These are phyloP conservation scores for Octomys mimax DNA, from an alignment of 2,797 vertebrate species.

Conservation along the genomic window DNA sequence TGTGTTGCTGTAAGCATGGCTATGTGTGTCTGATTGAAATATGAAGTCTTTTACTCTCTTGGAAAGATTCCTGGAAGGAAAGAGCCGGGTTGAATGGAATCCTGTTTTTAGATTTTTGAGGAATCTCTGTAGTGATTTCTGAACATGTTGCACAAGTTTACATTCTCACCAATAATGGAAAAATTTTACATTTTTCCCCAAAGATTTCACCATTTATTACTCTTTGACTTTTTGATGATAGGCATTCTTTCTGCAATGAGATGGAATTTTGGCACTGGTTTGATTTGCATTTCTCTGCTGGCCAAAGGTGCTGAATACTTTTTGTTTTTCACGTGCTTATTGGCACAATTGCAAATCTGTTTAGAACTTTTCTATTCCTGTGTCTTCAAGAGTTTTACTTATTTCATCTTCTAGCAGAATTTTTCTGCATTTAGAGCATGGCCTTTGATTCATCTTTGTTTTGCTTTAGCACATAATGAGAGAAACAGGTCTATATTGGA, in stretches of 20 bases:
- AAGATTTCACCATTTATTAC: background rate
- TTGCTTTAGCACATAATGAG: background rate
- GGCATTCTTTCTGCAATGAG: background rate
- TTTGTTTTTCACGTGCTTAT: background rate
- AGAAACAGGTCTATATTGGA: background rate
- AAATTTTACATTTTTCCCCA: background rate
- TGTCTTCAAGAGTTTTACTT: background rate
- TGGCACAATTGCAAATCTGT: background rate
- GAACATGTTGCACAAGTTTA: background rate
- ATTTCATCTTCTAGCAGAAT: background rate
- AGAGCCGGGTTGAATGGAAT: background rate
- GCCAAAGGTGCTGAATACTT: background rate
- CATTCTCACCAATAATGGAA: background rate
- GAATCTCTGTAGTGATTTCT: background rate
- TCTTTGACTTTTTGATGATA: background rate
- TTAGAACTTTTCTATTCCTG: background rate
- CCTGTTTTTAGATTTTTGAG: background rate
- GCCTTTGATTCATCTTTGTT: background rate
- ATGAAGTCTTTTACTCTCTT: background rate
- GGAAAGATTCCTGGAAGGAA: background rate
- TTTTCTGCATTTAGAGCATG: background rate
- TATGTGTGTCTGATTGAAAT: background rate
- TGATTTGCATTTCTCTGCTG: background rate
- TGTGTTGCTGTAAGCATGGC: background rate
- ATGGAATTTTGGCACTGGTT: background rate